Evolutionary conservation across 1,140 invertebrate species (phyloP).

Genomic region (Zophobas morio): DNA sequence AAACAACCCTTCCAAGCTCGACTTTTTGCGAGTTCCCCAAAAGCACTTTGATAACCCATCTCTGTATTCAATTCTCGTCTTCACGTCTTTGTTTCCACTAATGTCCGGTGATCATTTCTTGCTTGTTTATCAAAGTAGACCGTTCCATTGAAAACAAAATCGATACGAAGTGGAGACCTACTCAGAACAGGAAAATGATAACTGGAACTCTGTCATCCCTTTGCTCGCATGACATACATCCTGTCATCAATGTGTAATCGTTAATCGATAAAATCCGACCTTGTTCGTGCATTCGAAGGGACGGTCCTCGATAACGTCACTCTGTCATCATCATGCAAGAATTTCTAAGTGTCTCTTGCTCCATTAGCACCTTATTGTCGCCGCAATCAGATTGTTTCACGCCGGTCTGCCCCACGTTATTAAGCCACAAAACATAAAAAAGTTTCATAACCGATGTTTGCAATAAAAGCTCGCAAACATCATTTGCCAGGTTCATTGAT

Average conservation of each 20-base stretch:
- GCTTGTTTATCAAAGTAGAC: neutral
- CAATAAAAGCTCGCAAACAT: neutral
- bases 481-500: neutral
- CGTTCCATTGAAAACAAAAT: conserved; percentile 6
- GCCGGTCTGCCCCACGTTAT: neutral
- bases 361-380: too few relatives aligned
- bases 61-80: neutral
- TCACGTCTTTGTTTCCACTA: conserved; percentile 4
- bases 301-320: neutral
- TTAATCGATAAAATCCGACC: conserved; percentile 30
- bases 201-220: conserved; percentile 29
- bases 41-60: neutral
- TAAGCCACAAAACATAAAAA: too few relatives aligned
- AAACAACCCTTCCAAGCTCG: neutral
- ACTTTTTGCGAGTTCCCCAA: neutral
- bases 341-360: neutral
- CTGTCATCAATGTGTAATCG: conserved; percentile 19
- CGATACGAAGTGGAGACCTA: neutral
- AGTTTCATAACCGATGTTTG: neutral
- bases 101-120: conserved; percentile 16
- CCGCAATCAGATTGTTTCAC: neutral
- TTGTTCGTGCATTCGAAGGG: neutral
- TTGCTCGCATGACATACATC: conserved; percentile 28
- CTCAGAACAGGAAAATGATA: neutral
- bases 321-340: neutral